Percentiles rank a stretch among this genome's conserved stretches.
Conservation (phyloP, 35 echinoderm and acorn worm species). For the Anneissia japonica region DNA sequence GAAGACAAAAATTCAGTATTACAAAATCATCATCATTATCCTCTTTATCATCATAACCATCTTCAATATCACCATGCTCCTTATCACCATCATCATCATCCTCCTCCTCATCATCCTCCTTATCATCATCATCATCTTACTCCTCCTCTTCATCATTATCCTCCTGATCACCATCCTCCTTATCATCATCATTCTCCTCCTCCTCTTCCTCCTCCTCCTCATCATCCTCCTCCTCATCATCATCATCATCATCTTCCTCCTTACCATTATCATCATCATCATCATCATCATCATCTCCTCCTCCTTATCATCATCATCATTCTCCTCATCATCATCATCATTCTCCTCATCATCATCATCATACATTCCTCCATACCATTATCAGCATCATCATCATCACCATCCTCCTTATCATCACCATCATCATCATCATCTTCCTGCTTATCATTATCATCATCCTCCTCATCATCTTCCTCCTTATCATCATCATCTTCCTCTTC, state of each 20-base stretch:
- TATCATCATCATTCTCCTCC: not conserved
- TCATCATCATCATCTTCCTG: not conserved
- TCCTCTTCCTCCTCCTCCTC: not conserved
- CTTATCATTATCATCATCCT: not conserved
- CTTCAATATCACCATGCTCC: not conserved
- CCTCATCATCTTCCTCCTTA: not conserved
- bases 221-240: not conserved
- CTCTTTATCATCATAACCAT: not conserved
- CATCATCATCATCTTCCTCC: not conserved
- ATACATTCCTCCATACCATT: not conserved
- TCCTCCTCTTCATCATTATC: not conserved
- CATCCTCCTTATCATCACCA: not conserved
- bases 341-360: not conserved
- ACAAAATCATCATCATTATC: not conserved
- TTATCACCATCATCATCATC: not conserved
- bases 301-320: constrained; percentile 1
- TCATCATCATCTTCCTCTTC: not conserved
- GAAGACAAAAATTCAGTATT: no score
- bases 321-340: not conserved
- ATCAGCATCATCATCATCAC: not conserved
- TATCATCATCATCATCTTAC: not conserved
- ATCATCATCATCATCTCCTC: no score
- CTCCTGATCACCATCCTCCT: constrained; percentile 4
- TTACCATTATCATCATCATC: not conserved
- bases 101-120: not conserved